Base-by-base conservation (phyloP, 1,140 invertebrate species). In the Drosophila rhopaloa region DNA sequence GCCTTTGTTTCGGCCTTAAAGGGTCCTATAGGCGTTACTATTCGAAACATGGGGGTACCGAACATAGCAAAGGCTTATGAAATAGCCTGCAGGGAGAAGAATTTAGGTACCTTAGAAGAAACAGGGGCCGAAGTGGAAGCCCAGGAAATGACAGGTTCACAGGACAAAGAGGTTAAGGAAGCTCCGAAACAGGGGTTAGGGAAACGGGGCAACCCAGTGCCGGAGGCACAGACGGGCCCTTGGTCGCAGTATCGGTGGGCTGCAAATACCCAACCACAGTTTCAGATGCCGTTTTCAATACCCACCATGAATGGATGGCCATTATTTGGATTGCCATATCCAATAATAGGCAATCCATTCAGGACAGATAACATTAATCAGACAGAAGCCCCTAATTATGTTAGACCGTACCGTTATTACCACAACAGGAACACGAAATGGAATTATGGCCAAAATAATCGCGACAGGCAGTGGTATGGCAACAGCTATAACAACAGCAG, bases 41-140 rank as follows among this genome's bases (percentile, higher is more conserved):
- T 51, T 5, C 35, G 29, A 7, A 55, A 27, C 37, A 55, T 55
- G 24, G 24, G 4, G 24, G 24, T 24, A 24, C 24, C 24, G 24
- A 24, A 24, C 24, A 24, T 38, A 32, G 14, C 27, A 9, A 46
- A 35, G 11, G 27, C 19, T 5, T 56, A 56, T 8, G 38, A 57
- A n/a, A 43, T 29, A 43, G 54, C 54, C 5, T 29, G 24, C 5
- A 43, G 38, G 8, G 38, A 56, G 3, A 41, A 56, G 24, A 56
- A 29, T 11, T 55, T n/a, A n/a, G n/a, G n/a, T n/a, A n/a, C n/a
- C n/a, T n/a, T n/a, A n/a, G n/a, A n/a, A n/a, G n/a, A n/a, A n/a
- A n/a, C n/a, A n/a, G n/a, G n/a, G n/a, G n/a, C n/a, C n/a, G n/a
- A n/a, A n/a, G n/a, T n/a, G n/a, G n/a, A n/a, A n/a, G n/a, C n/a